phyloP scores from a whole-genome alignment of 2,888 invertebrate genomes.

The Lissonota sp. region DNA sequence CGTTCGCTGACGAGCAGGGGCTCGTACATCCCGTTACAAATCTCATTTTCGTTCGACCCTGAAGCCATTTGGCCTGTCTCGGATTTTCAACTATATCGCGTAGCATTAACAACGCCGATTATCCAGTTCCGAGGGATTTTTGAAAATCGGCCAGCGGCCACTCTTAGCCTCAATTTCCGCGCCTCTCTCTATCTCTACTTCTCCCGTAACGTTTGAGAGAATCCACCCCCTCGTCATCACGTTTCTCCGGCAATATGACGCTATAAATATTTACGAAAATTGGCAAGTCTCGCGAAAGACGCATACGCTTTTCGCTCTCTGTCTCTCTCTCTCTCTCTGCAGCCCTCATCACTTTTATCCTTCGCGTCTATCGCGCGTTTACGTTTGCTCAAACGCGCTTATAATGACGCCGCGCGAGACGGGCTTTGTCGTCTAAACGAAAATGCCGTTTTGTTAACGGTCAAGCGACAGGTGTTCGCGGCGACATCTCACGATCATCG shows the following conservation, averaged over 20 bases:
- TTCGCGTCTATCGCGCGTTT: background rate
- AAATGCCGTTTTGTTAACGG: slow-evolving; percentile 35
- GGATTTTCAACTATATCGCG: background rate
- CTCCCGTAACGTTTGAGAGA: slow-evolving; percentile 12
- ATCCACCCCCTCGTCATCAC: background rate
- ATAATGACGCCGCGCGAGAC: slow-evolving; percentile 48
- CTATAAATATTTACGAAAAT: slow-evolving; percentile 65
- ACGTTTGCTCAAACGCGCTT: background rate
- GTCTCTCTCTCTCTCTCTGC: background rate
- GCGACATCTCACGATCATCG: background rate
- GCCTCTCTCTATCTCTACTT: background rate
- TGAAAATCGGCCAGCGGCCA: slow-evolving; percentile 6
- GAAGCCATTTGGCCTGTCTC: slow-evolving; percentile 26
- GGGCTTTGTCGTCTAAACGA: slow-evolving; percentile 35
- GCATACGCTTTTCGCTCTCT: slow-evolving; percentile 5
- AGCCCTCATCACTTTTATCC: background rate
- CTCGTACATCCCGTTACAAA: slow-evolving; percentile 1
- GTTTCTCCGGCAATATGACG: slow-evolving; percentile 39
- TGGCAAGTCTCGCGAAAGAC: slow-evolving; percentile 62
- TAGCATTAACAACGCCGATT: background rate
- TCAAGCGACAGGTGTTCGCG: slow-evolving; percentile 56
- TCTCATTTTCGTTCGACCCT: slow-evolving; percentile 12
- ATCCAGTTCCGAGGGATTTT: slow-evolving; percentile 24
- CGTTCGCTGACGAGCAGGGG: too few species aligned
- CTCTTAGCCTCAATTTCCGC: background rate